phyloP scores from a whole-genome alignment of 2,113 vertebrate genomes.

The Amphiprion percula region DNA sequence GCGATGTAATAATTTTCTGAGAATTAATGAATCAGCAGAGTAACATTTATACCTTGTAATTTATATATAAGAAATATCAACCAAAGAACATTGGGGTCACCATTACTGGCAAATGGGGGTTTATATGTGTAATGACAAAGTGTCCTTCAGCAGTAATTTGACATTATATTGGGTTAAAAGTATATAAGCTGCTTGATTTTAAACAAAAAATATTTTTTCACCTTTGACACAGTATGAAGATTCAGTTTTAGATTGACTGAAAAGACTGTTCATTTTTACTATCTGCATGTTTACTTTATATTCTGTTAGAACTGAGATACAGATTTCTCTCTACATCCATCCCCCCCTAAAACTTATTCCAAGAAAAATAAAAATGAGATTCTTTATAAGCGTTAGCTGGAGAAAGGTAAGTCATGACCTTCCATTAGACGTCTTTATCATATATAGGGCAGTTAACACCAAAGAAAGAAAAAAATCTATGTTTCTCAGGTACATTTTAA shows the following conservation, averaged over 20 bases:
- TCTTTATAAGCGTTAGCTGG: constrained; percentile 94
- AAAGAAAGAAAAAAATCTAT: constrained; percentile 72
- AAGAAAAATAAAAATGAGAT: constrained; percentile 91
- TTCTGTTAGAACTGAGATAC: constrained; percentile 93
- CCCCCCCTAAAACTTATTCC: constrained; percentile 90
- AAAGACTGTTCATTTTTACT: constrained; percentile 90
- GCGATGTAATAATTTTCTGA: too few species aligned
- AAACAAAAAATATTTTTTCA: constrained; percentile 18
- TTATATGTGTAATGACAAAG: background rate
- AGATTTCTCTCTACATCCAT: constrained; percentile 93
- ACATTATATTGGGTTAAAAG: constrained; percentile 9
- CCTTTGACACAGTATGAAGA: constrained; percentile 98
- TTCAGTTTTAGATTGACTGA: constrained; percentile 89
- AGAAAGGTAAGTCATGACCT: constrained; percentile 99
- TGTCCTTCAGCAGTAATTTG: constrained; percentile 11
- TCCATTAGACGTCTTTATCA: constrained; percentile 90
- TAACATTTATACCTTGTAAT: background rate
- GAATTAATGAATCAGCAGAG: too few species aligned
- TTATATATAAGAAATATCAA: background rate
- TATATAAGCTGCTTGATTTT: constrained; percentile 3
- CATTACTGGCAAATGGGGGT: background rate
- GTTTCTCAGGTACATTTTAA: constrained; percentile 93
- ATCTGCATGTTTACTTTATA: constrained; percentile 94
- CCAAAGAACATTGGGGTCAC: background rate
- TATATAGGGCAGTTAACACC: constrained; percentile 66